A percentile compares a stretch with the other conserved stretches of the same genome.
Conservation (phyloP, 2,113 vertebrate species). For the Cyprinus carpio region DNA sequence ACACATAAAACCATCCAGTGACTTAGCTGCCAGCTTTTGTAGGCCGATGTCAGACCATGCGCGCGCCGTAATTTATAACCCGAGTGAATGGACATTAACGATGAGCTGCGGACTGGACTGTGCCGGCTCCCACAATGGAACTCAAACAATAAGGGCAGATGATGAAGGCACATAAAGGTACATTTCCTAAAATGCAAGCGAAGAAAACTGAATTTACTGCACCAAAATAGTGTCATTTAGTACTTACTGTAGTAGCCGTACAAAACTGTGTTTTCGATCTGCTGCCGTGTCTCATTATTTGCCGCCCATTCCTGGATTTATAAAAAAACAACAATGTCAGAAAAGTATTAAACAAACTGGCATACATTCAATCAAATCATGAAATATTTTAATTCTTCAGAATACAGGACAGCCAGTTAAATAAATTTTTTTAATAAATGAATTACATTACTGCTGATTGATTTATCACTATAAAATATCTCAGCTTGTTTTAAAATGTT, state of each 20-base stretch:
- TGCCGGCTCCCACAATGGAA: neutral
- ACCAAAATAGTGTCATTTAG: neutral
- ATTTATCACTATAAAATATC: neutral
- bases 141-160: slow-evolving; percentile 12
- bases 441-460: neutral
- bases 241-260: slow-evolving; percentile 98
- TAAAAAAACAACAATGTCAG: slow-evolving; percentile 31
- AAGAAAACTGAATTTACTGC: slow-evolving; percentile 2
- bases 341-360: neutral
- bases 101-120: slow-evolving; percentile 6
- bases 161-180: slow-evolving; percentile 6
- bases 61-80: slow-evolving; percentile 19
- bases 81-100: slow-evolving; percentile 19
- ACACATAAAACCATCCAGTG: slow-evolving; percentile 35
- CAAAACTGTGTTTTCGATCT: slow-evolving; percentile 92
- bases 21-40: slow-evolving; percentile 31
- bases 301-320: slow-evolving; percentile 85
- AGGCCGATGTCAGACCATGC: slow-evolving; percentile 7
- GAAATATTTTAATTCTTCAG: neutral
- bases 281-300: slow-evolving; percentile 84
- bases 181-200: neutral
- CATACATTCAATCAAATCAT: neutral
- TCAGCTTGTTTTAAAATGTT: too few species aligned
- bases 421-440: neutral
- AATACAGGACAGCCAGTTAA: neutral